Percentiles rank a stretch among this genome's conserved stretches.
Evolutionary conservation across 2,888 invertebrate genomes (phyloP).

Genomic region (Caradrina clavipalpis): DNA sequence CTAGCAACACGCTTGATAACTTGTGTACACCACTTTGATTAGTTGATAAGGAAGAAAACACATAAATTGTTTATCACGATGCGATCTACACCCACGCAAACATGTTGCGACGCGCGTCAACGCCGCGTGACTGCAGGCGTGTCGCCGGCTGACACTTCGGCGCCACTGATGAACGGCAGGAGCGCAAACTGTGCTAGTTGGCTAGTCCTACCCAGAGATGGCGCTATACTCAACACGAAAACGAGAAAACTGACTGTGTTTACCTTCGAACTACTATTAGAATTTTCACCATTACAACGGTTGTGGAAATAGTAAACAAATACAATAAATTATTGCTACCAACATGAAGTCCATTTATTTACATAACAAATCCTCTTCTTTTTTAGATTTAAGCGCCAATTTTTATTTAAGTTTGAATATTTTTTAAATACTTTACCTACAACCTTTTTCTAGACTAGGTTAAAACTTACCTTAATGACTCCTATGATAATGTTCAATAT

Average conservation of each 20-base stretch:
- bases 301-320: slow-evolving; percentile 61
- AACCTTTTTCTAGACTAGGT: slow-evolving; percentile 19
- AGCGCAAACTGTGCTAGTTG: slow-evolving; percentile 69
- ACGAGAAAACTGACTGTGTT: slow-evolving; percentile 56
- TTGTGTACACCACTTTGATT: slow-evolving; percentile 77
- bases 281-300: slow-evolving; percentile 48
- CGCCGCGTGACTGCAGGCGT: slow-evolving; percentile 90
- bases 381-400: slow-evolving; percentile 3
- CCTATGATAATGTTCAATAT: slow-evolving; percentile 36
- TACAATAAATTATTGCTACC: background rate
- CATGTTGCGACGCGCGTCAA: slow-evolving; percentile 89
- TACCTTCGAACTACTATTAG: slow-evolving; percentile 47
- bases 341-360: background rate
- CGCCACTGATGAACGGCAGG: slow-evolving; percentile 73
- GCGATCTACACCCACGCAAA: slow-evolving; percentile 88
- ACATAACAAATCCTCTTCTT: background rate
- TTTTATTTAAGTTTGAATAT: background rate
- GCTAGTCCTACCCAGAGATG: slow-evolving; percentile 73
- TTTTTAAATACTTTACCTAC: background rate
- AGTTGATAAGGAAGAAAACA: slow-evolving; percentile 84
- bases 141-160: slow-evolving; percentile 87
- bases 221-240: slow-evolving; percentile 68
- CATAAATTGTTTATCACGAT: slow-evolving; percentile 83
- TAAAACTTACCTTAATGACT: slow-evolving; percentile 60
- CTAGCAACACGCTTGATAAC: slow-evolving; percentile 69